A percentile compares a stretch with the other conserved stretches of the same genome.
phyloP scores from a whole-genome alignment of 2,888 invertebrate species.

The Leucophora obtusa region DNA sequence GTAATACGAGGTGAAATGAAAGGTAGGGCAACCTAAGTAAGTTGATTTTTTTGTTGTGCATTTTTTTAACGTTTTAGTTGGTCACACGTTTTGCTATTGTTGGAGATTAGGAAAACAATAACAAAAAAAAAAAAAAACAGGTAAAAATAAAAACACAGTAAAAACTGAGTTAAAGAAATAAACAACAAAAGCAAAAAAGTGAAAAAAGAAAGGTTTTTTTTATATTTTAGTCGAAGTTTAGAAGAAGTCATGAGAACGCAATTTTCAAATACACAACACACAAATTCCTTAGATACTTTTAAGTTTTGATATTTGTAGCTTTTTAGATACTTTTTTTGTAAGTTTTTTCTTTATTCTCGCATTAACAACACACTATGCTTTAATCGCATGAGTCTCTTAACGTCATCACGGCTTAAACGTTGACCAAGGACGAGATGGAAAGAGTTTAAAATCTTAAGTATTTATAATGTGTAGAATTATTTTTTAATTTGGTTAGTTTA shows the following conservation, averaged over 20 bases:
- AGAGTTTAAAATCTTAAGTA: not conserved
- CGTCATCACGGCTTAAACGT: not conserved
- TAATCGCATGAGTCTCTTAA: not conserved
- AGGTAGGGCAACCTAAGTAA: constrained; percentile 39
- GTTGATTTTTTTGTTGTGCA: constrained; percentile 25
- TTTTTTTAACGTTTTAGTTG: constrained; percentile 30
- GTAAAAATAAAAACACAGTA: constrained; percentile 31
- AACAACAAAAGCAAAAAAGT: not conserved
- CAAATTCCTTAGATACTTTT: constrained; percentile 49
- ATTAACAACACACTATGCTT: not conserved
- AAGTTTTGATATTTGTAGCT: constrained; percentile 3
- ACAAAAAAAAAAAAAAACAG: constrained; percentile 31
- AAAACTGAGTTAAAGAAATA: constrained; percentile 1
- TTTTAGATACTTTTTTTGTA: constrained; percentile 3
- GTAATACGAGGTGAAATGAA: constrained; percentile 15
- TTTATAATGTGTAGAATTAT: not conserved
- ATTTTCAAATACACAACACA: constrained; percentile 19
- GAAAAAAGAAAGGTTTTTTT: constrained; percentile 26
- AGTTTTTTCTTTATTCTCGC: not conserved
- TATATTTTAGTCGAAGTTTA: not conserved
- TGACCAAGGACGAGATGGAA: not conserved
- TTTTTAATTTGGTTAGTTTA: not conserved
- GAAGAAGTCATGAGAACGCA: constrained; percentile 18
- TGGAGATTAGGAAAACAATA: constrained; percentile 24
- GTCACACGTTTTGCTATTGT: constrained; percentile 39